Evolutionary conservation across 2,888 invertebrate species (phyloP).

Genomic region (Spilarctia lutea): DNA sequence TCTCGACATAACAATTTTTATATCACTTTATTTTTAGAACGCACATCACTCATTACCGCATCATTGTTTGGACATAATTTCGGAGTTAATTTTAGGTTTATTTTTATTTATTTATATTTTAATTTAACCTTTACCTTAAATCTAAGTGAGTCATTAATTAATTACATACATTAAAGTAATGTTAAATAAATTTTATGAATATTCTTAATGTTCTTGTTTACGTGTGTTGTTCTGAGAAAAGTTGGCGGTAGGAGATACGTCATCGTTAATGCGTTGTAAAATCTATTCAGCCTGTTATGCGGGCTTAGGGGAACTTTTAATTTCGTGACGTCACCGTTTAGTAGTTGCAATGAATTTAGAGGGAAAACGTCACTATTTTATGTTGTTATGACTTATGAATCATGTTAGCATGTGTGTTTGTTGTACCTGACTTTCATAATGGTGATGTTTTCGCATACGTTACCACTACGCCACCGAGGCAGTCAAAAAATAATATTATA

Average conservation of each 20-base stretch:
- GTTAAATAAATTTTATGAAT: neutral
- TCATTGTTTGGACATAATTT: neutral
- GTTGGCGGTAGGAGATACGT: neutral
- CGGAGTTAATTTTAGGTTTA: conserved; percentile 2
- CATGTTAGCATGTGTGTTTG: neutral
- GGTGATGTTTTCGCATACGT: too few relatives aligned
- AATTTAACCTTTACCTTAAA: neutral
- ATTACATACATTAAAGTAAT: neutral
- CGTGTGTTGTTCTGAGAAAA: neutral
- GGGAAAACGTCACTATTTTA: conserved; percentile 16
- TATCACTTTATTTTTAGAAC: conserved; percentile 12
- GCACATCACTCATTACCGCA: neutral
- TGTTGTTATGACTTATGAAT: conserved; percentile 5
- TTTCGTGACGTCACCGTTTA: conserved; percentile 2
- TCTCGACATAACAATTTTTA: conserved; percentile 4
- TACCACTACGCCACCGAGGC: too few relatives aligned
- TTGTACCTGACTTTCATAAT: neutral
- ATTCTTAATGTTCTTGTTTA: conserved; percentile 2
- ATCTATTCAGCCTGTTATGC: neutral
- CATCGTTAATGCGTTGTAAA: conserved; percentile 11
- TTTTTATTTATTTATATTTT: neutral
- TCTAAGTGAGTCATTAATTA: neutral
- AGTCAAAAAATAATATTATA: neutral
- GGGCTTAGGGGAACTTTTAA: conserved; percentile 2
- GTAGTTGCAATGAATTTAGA: neutral